Evolutionary conservation across 2,888 invertebrate species (phyloP), one percentile per base, ranked within the genome.

Genomic region (Pollenia griseotomentosa): DNA sequence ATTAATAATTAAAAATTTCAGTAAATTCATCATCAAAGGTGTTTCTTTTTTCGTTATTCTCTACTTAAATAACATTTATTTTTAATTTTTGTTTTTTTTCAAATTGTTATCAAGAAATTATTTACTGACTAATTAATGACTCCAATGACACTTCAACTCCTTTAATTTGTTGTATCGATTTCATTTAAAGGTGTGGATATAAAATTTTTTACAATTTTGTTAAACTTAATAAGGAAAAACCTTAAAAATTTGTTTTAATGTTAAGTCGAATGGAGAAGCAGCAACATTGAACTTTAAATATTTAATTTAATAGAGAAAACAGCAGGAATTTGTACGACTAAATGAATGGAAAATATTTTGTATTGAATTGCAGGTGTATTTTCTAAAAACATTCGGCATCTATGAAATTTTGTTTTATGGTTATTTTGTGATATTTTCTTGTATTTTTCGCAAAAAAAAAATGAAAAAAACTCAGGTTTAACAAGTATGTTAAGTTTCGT

Each of bases 201-300:
- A 12, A 42, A 48, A 70, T 74, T 42, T 46, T 55, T 51, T 65
- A 14, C 19, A 40, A 59, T 19, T 71, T 16, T 66, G 16, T 61
- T 63, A 1, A 42, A 51, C 53, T 19, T 23, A 70, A 79, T 73
- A 83, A 65, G 83, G 83, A 83, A 70, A 83, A 71, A 66, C 57
- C 61, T 75, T 75, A 63, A 80, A 68, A 78, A 63, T 63, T 23
- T 84, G 66, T 59, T 82, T 74, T 82, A 83, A 83, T 83, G 83
- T 70, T 70, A 77, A 53, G 33, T n/a, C 33, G 57, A 44, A 57
- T 78, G 51, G 53, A 7, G 74, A 63, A 78, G 48, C 53, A 83
- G 61, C 81, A 87, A 84, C 87, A 87, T 87, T 87, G 81, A 84
- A 84, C 84, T 87, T 87, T 87, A 84, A 74, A 85, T 84, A 84